Evolutionary conservation across 2,888 invertebrate genomes (phyloP).

Genomic region (Lydus trimaculatus): DNA sequence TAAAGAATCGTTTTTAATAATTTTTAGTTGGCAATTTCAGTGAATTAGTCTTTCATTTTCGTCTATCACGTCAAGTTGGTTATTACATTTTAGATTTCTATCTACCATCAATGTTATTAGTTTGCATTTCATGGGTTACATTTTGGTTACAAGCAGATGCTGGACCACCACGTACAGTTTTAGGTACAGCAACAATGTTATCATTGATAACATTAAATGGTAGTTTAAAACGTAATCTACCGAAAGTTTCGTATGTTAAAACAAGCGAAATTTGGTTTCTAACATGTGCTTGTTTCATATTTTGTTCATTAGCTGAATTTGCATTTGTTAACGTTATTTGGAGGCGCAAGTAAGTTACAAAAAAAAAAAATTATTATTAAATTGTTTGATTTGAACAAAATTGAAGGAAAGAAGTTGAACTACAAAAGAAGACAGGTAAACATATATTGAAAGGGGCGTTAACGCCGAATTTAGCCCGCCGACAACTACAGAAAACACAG

Average conservation of each 20-base stretch:
- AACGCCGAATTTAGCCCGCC: constrained; percentile 78
- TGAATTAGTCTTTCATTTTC: constrained; percentile 79
- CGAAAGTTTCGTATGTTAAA: constrained; percentile 90
- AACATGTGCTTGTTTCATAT: constrained; percentile 84
- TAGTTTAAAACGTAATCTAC: constrained; percentile 83
- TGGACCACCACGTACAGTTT: constrained; percentile 80
- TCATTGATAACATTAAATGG: constrained; percentile 88
- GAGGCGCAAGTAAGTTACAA: constrained; percentile 76
- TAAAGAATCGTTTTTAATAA: constrained; percentile 42
- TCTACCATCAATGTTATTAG: constrained; percentile 85
- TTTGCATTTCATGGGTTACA: constrained; percentile 88
- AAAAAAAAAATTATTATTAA: too few species aligned
- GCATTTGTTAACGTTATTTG: constrained; percentile 91
- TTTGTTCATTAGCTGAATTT: constrained; percentile 85
- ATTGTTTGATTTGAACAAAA: neutral
- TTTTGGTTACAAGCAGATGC: constrained; percentile 91
- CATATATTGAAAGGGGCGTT: constrained; percentile 84
- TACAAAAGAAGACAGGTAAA: constrained; percentile 66
- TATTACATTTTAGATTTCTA: constrained; percentile 90
- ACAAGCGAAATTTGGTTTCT: constrained; percentile 91
- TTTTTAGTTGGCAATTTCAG: constrained; percentile 81
- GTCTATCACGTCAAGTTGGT: constrained; percentile 81
- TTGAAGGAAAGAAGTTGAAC: constrained; percentile 49
- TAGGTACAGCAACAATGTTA: constrained; percentile 85
- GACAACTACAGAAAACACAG: constrained; percentile 71